Evolutionary conservation across 2,888 invertebrate genomes (phyloP).

Genomic region (Epicampocera succincta): DNA sequence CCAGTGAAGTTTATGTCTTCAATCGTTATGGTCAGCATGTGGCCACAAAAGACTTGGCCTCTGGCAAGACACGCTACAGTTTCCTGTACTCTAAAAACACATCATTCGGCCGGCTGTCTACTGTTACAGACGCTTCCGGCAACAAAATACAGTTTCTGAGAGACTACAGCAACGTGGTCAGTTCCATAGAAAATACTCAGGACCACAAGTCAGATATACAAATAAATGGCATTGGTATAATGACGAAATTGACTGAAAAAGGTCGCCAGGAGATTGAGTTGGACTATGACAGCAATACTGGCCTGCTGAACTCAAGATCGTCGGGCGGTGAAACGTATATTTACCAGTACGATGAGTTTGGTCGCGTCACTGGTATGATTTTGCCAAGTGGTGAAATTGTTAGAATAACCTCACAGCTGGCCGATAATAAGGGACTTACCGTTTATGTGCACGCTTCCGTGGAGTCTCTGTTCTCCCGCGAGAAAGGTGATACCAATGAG

Average conservation of each 20-base stretch:
- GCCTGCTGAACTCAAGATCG: slow-evolving; percentile 91
- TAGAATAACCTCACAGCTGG: slow-evolving; percentile 89
- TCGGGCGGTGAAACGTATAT: slow-evolving; percentile 93
- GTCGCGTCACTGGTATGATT: slow-evolving; percentile 92
- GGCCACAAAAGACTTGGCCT: slow-evolving; percentile 95
- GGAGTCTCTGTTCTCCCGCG: slow-evolving; percentile 83
- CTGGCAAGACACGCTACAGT: slow-evolving; percentile 96
- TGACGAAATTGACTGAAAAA: slow-evolving; percentile 93
- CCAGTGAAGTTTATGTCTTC: slow-evolving; percentile 96
- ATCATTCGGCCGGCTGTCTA: slow-evolving; percentile 95
- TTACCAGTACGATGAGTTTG: slow-evolving; percentile 95
- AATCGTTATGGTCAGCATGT: slow-evolving; percentile 98
- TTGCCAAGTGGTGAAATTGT: slow-evolving; percentile 96
- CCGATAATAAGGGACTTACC: slow-evolving; percentile 89
- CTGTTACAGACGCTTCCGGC: slow-evolving; percentile 96
- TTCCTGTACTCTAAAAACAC: slow-evolving; percentile 98
- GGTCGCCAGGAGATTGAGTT: slow-evolving; percentile 94
- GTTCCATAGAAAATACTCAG: slow-evolving; percentile 96
- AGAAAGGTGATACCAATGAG: slow-evolving; percentile 83
- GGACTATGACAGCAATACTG: slow-evolving; percentile 94
- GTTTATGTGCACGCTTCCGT: slow-evolving; percentile 86
- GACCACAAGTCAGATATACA: slow-evolving; percentile 95
- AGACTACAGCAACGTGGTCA: slow-evolving; percentile 95
- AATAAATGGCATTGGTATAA: slow-evolving; percentile 95
- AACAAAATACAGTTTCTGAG: slow-evolving; percentile 95